Base-by-base conservation (phyloP, 1,140 invertebrate species). In the Meloidogyne chitwoodi region DNA sequence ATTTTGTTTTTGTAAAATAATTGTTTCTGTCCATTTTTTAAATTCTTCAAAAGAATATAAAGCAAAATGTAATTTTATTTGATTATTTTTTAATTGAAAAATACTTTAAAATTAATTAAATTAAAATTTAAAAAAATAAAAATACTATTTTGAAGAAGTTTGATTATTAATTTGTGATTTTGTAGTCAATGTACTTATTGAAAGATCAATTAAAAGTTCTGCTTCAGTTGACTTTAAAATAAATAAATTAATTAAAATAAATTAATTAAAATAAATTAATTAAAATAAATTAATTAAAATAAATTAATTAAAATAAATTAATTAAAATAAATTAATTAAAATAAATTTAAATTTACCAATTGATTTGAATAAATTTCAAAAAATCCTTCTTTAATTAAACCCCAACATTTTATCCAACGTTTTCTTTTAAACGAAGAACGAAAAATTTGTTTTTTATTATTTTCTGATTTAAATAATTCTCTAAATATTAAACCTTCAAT, bases 201-300 rank as follows among this genome's bases (percentile, higher is more conserved):
- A 38, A 10, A 80, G 24, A 62, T 80, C 64, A 16, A 80, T 68
- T 24, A 73, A 76, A 29, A 80, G 26, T n/a, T 80, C 73, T 3
- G 80, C 74, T 27, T 70, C 34, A 41, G 75, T 75, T 31, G 79
- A 74, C 78, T 78, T 16, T 44, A 16, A 44, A 61, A 78, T 4
- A 6, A 38, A 38, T 8, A 38, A 6, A 8, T 69, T 62, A 22
- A 27, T 34, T 26, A 56, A 56, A 56, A 19, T 31, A 31, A 3
- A 3, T 31, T 31, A 31, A 31, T 31, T 31, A 31, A 31, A 31
- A 31, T 3, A 41, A 61, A 77, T 68, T 62, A n/a, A 26, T 22
- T 19, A 48, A 48, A 48, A 14, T 48, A 19, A 19, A 48, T 48
- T 48, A 48, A 48, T 48, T 48, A 31, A 31, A 31, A 31, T 31